Evolutionary conservation across 2,797 vertebrate genomes (phyloP), one percentile per base, ranked within the genome.

Genomic region (Eutrigla gurnardus): DNA sequence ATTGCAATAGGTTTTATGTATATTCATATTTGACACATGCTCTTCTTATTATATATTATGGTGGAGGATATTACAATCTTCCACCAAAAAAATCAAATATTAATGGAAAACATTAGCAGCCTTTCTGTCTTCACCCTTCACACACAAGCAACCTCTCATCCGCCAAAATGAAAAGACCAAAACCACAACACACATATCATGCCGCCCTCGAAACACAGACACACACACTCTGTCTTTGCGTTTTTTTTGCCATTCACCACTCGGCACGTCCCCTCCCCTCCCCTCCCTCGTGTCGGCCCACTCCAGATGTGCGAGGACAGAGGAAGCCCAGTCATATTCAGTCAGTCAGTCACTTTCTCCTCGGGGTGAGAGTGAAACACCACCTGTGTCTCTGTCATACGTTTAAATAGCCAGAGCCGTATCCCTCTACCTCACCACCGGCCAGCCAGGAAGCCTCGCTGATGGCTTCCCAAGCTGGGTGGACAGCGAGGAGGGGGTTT

Each of bases 221-320:
- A 70, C 76, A 75, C 66, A 72, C 71, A 60, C 65, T 43, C 57
- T 85, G 65, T 70, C 63, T 72, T 61, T 72, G 57, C 74, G 35
- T 85, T 63, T 25, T 25, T 25, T 78, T 66, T 78, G 45, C 70
- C 53, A 36, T 78, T 68, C 50, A 70, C 70, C 78, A 32, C 71
- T 65, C 70, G 2, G 8, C 60, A 13, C 62, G 50, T 25, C 18
- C 47, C 17, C 45, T 58, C 54, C 47, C 17, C 45, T 58, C 54
- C 66, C 74, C 73, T 52, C 49, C 76, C 58, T 53, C 67, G 43
- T 35, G 57, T 61, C 73, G 66, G 68, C 69, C 59, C 32, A 17
- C 70, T 89, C 84, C 89, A 90, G 88, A 91, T 91, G 86, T 90
- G 84, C 63, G 70, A 75, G 72, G 78, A 87, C 81, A 87, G 87